Percentiles rank a stretch among this genome's conserved stretches.
Evolutionary conservation across 2,888 invertebrate species (phyloP).

Genomic region (Apoderus coryli): DNA sequence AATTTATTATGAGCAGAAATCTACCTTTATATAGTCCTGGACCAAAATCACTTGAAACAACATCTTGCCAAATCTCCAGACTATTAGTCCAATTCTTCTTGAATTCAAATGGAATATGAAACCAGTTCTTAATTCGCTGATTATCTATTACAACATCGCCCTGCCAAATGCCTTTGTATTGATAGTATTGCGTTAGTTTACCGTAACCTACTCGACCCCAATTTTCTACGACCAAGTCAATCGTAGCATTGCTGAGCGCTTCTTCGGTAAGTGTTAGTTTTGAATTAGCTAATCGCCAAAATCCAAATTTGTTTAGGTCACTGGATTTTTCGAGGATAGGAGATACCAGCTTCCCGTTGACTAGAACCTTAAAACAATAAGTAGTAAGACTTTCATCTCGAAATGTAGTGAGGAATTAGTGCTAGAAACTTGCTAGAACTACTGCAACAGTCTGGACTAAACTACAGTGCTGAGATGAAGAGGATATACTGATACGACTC

Average conservation of each 20-base stretch:
- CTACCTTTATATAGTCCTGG: conserved; percentile 42
- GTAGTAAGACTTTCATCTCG: too few relatives aligned
- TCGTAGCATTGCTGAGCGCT: conserved; percentile 21
- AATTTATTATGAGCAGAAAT: too few relatives aligned
- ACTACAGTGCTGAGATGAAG: too few relatives aligned
- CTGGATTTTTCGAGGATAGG: conserved; percentile 18
- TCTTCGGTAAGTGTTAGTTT: conserved; percentile 21
- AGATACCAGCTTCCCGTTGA: conserved; percentile 31
- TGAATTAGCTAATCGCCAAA: conserved; percentile 28
- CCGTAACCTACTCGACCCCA: conserved; percentile 60
- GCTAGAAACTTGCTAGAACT: too few relatives aligned
- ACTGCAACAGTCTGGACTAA: too few relatives aligned
- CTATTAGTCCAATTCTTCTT: conserved; percentile 26
- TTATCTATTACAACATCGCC: conserved; percentile 34
- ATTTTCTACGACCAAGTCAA: conserved; percentile 51
- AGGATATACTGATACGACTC: neutral
- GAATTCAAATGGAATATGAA: conserved; percentile 38
- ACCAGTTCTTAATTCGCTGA: conserved; percentile 30
- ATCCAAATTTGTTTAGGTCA: conserved; percentile 32
- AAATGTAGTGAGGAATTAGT: too few relatives aligned
- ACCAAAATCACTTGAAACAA: conserved; percentile 25
- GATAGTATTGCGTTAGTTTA: conserved; percentile 28
- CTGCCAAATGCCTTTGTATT: conserved; percentile 30
- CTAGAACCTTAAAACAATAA: conserved; percentile 25
- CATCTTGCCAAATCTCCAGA: conserved; percentile 24